Base-by-base conservation (phyloP, 2,888 invertebrate species). In the Acrobasis suavella region DNA sequence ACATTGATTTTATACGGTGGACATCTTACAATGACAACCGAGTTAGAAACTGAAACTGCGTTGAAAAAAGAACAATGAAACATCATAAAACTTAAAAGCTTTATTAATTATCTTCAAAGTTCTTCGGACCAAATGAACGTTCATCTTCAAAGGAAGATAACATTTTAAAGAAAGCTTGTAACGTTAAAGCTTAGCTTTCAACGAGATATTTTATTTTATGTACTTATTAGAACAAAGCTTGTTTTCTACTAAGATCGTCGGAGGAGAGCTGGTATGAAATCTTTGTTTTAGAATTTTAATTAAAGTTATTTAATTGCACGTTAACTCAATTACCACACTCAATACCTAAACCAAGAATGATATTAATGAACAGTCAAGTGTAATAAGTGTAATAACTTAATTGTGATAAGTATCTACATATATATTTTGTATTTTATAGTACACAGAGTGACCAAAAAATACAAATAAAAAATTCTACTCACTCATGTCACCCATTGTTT, bases 1-100 rank as follows among this genome's bases (percentile, higher is more conserved):
- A 87, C 87, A 87, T 89, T 89, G 87, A 86, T 89, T 90, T 89
- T 80, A 78, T 82, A 75, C 71, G 75, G 77, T 77, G 78, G 76
- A 81, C 82, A 81, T 83, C 79, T 81, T 78, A 67, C 72, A 77
- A 76, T 77, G 72, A 69, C 62, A 32, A 12, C 6, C 22, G n/a
- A 52, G 32, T 17, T 17, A 15, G 15, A 16, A 8, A 65, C 50
- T 69, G 70, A 72, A 70, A 71, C 71, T 52, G 6, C 10, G n/a
- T 52, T 17, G 9, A 22, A 52, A 52, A 5, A 52, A 22, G 9
- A 52, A 14, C 32, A 37, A 32, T 14, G 12, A 14, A 52, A 51
- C 3, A 10, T 2, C 38, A 16, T 16, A 39, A 39, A 16, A 14
- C 38, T 9, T 16, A 17, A 39, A 16, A 14, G n/a, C 10, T 10